phyloP scores from a whole-genome alignment of 2,113 vertebrate genomes.

The Crotophaga sulcirostris region DNA sequence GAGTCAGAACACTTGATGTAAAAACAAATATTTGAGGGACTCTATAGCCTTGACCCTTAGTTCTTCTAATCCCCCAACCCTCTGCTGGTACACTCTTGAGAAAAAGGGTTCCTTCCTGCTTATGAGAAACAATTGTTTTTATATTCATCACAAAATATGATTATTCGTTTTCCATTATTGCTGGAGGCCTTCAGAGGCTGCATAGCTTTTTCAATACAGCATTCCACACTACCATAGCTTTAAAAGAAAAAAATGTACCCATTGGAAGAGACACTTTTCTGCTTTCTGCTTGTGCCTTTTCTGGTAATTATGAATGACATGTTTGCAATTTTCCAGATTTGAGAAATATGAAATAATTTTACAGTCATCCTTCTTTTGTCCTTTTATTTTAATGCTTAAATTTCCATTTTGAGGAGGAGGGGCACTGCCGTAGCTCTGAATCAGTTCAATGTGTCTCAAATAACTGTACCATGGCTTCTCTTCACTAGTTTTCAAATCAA shows the following conservation, averaged over 20 bases:
- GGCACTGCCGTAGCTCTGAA: not conserved
- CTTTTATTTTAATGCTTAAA: slow-evolving; percentile 62
- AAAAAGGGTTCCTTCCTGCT: slow-evolving; percentile 40
- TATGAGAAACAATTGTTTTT: slow-evolving; percentile 50
- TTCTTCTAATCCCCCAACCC: not conserved
- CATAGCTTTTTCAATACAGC: slow-evolving; percentile 52
- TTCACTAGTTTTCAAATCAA: slow-evolving; percentile 14
- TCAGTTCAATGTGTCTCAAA: slow-evolving; percentile 60
- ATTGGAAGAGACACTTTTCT: slow-evolving; percentile 55
- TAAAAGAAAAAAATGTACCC: slow-evolving; percentile 63
- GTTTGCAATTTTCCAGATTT: slow-evolving; percentile 67
- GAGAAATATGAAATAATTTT: slow-evolving; percentile 63
- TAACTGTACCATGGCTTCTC: not conserved
- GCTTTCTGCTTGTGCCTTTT: slow-evolving; percentile 65
- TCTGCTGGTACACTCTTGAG: not conserved
- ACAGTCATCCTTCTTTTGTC: slow-evolving; percentile 57
- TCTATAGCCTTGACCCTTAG: not conserved
- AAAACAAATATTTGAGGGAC: not conserved
- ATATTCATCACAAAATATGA: slow-evolving; percentile 69
- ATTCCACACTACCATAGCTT: slow-evolving; percentile 57
- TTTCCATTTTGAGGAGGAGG: slow-evolving; percentile 50
- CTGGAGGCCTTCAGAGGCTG: slow-evolving; percentile 60
- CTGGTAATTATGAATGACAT: slow-evolving; percentile 66
- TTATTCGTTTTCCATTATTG: slow-evolving; percentile 65
- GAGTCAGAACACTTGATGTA: not conserved